These are phyloP conservation scores for Vulpes ferrilata DNA, from an alignment of 2,113 vertebrate species.

Conservation along the genomic window DNA sequence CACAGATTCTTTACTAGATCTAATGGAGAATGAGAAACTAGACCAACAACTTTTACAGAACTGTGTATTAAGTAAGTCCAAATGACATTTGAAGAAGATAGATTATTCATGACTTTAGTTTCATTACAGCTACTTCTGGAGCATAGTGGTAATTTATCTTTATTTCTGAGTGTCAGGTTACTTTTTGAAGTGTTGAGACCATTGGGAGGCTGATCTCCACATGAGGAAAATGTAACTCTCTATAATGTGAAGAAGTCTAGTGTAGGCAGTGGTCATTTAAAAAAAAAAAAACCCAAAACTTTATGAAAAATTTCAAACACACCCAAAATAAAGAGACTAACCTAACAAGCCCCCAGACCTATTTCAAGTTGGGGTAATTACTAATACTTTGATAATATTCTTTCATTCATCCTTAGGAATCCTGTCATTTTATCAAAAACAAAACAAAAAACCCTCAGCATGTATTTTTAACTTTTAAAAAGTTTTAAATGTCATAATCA, in stretches of 20 bases:
- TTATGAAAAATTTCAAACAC: background rate
- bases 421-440: background rate
- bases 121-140: background rate
- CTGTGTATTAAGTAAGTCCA: background rate
- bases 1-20: background rate
- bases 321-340: background rate
- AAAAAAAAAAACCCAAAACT: background rate
- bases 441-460: background rate
- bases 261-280: background rate
- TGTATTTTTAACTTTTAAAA: background rate
- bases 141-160: background rate
- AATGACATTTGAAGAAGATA: background rate
- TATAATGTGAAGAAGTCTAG: background rate
- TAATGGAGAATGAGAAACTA: background rate
- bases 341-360: background rate
- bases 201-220: background rate
- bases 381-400: background rate
- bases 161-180: background rate
- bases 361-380: background rate
- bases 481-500: background rate
- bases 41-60: background rate
- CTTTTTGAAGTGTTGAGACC: background rate
- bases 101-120: background rate
- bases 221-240: background rate
- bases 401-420: background rate